Conservation (phyloP, 2,888 invertebrate species). For the Neria commutata region DNA sequence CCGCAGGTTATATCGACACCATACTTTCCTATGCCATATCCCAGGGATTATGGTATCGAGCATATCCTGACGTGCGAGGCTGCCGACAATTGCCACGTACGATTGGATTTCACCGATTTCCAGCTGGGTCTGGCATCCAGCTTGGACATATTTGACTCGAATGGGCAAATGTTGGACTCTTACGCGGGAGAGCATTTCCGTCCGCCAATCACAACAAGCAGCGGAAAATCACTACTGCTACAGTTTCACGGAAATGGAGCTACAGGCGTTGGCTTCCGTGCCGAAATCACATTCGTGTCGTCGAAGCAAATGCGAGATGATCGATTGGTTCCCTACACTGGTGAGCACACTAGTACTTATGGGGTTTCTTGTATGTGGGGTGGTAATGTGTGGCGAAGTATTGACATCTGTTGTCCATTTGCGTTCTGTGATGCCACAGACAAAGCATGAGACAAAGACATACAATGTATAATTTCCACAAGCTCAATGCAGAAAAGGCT, state of each 20-base stretch:
- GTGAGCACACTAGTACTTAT: constrained; percentile 44
- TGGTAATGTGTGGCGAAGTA: too few species aligned
- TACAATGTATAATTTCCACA: too few species aligned
- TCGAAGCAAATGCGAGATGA: constrained; percentile 57
- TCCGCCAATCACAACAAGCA: constrained; percentile 71
- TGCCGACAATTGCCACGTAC: constrained; percentile 66
- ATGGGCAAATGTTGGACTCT: constrained; percentile 70
- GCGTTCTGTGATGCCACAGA: too few species aligned
- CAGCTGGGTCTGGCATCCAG: constrained; percentile 70
- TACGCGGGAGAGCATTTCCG: constrained; percentile 72
- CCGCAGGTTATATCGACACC: constrained; percentile 69
- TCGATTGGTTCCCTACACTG: constrained; percentile 56
- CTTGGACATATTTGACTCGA: constrained; percentile 74
- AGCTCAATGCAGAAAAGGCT: too few species aligned
- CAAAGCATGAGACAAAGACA: too few species aligned
- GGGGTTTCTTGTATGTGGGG: constrained; percentile 38
- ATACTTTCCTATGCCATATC: constrained; percentile 72
- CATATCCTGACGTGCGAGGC: constrained; percentile 68
- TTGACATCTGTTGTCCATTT: constrained; percentile 42
- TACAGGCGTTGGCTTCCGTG: constrained; percentile 71
- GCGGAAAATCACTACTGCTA: constrained; percentile 68
- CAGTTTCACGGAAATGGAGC: constrained; percentile 75
- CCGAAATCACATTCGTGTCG: constrained; percentile 63
- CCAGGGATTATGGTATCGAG: constrained; percentile 71
- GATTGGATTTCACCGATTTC: constrained; percentile 72